Percentiles rank a stretch among this genome's conserved stretches.
phyloP scores from a whole-genome alignment of 2,888 invertebrate species.

The Dascillus cervinus region DNA sequence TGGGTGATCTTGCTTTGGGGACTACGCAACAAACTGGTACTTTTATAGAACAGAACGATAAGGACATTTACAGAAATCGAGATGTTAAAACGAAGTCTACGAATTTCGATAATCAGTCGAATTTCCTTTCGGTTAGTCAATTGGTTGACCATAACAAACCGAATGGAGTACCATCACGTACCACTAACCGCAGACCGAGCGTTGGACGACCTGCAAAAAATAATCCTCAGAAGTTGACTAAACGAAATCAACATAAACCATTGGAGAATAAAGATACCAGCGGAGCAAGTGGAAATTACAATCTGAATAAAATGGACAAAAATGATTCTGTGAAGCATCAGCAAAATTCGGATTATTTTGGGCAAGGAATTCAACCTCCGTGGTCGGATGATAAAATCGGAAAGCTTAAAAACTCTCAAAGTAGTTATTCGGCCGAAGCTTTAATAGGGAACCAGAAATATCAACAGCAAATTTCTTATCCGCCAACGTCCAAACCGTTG shows the following conservation, averaged over 20 bases:
- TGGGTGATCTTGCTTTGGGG: slow-evolving; percentile 51
- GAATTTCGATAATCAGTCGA: slow-evolving; percentile 36
- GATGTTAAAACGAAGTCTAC: slow-evolving; percentile 14
- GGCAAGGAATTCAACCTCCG: slow-evolving; percentile 8
- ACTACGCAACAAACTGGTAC: slow-evolving; percentile 25
- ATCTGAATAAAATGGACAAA: slow-evolving; percentile 3
- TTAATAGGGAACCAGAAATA: slow-evolving; percentile 35
- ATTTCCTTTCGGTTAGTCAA: slow-evolving; percentile 56
- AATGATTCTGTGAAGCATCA: slow-evolving; percentile 1
- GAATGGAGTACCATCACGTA: slow-evolving; percentile 22
- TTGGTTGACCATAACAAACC: slow-evolving; percentile 52
- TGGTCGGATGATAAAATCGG: slow-evolving; percentile 15
- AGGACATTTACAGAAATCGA: slow-evolving; percentile 8
- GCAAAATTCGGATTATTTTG: slow-evolving; percentile 10
- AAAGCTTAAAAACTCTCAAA: slow-evolving; percentile 27
- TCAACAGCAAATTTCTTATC: slow-evolving; percentile 22
- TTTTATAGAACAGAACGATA: slow-evolving; percentile 31
- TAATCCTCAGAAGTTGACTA: slow-evolving; percentile 13
- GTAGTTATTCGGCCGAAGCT: slow-evolving; percentile 41
- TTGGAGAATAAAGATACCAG: slow-evolving; percentile 10
- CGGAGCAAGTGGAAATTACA: slow-evolving; percentile 2
- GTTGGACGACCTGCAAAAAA: slow-evolving; percentile 23
- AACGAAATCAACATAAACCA: slow-evolving; percentile 8
- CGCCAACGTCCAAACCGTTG: slow-evolving; percentile 23
- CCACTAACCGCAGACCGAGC: slow-evolving; percentile 30